phyloP scores from a whole-genome alignment of 1,140 invertebrate genomes.

The Panulirus ornatus region DNA sequence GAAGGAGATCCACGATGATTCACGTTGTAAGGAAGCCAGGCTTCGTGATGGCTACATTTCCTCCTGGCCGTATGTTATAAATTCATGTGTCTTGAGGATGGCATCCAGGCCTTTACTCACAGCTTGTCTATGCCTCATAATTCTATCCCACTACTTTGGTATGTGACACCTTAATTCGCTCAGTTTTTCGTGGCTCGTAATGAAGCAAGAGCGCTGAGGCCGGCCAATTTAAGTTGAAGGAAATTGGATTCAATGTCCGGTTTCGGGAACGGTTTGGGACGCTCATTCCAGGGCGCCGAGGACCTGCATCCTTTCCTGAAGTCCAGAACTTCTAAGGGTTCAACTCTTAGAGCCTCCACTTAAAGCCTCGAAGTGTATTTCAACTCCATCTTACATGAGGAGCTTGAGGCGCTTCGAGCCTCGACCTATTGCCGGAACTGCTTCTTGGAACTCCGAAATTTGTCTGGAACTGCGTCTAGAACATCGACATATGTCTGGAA shows the following conservation, averaged over 20 bases:
- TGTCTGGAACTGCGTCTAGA: no score
- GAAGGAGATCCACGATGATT: no score
- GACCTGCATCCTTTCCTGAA: no score
- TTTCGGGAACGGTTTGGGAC: background rate
- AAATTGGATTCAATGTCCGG: conserved; percentile 29
- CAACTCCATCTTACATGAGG: no score
- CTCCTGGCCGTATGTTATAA: background rate
- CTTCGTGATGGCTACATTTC: background rate
- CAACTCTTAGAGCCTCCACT: no score
- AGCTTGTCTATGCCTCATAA: background rate
- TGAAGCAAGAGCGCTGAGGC: conserved; percentile 25
- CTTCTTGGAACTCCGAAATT: no score
- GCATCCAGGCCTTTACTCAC: background rate
- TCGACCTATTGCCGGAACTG: no score
- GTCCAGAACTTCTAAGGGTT: no score
- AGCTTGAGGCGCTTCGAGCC: no score
- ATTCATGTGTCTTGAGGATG: background rate
- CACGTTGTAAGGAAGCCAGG: background rate
- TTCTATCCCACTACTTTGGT: conserved; percentile 34
- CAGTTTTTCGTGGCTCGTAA: conserved; percentile 34
- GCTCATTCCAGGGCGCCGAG: no score
- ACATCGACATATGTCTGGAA: background rate
- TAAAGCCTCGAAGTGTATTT: no score
- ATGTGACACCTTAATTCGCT: conserved; percentile 52
- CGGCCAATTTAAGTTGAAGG: conserved; percentile 41